A percentile compares a stretch with the other conserved stretches of the same genome.
These are phyloP conservation scores for Tinamus major DNA, from an alignment of 2,797 vertebrate species.

Conservation along the genomic window DNA sequence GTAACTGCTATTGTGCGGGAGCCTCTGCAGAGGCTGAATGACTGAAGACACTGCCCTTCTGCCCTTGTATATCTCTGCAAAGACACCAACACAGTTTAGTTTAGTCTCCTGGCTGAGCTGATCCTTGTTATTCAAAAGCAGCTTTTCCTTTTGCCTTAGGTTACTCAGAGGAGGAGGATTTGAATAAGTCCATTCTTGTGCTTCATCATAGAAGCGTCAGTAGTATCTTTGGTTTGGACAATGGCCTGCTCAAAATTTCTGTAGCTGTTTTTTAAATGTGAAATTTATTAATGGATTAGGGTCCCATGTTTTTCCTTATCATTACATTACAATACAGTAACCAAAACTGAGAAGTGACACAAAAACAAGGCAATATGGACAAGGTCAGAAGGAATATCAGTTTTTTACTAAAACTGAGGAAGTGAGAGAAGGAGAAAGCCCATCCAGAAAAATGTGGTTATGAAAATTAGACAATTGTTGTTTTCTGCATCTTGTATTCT, in stretches of 20 bases:
- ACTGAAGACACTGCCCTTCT: slow-evolving; percentile 18
- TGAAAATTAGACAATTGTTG: background rate
- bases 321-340: background rate
- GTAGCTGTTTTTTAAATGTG: background rate
- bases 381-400: background rate
- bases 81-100: slow-evolving; percentile 28
- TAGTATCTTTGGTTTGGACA: background rate
- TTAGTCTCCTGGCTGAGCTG: background rate
- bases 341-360: background rate
- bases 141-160: background rate
- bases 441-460: background rate
- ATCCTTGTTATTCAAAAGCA: background rate
- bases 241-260: background rate
- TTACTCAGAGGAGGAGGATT: slow-evolving; percentile 28
- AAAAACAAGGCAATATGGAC: background rate
- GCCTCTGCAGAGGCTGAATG: background rate
- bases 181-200: background rate
- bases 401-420: background rate
- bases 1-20: background rate
- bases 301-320: background rate
- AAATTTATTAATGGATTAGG: background rate
- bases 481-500: background rate
- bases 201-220: background rate
- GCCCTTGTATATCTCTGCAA: background rate
- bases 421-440: background rate